Conservation (phyloP, 2,113 vertebrate species). For the Talpa occidentalis region DNA sequence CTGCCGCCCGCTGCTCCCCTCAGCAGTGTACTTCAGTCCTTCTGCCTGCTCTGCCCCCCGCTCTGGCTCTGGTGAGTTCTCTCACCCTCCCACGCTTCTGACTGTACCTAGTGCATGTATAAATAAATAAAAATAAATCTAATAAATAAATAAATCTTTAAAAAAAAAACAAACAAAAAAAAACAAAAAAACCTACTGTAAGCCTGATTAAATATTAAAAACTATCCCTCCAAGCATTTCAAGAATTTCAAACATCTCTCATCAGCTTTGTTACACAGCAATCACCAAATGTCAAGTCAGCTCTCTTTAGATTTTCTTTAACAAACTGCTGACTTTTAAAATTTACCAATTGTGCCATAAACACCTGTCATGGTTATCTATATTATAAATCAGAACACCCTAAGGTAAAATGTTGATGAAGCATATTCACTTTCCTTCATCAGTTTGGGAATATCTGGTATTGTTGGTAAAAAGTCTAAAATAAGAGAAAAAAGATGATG, state of each 20-base stretch:
- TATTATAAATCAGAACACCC: background rate
- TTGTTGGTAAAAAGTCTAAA: background rate
- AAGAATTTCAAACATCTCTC: constrained; percentile 20
- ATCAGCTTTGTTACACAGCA: background rate
- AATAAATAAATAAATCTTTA: too few species aligned
- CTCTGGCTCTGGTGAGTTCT: too few species aligned
- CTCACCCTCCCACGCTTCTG: too few species aligned
- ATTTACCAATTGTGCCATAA: background rate
- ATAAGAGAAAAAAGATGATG: background rate
- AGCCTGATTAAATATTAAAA: background rate
- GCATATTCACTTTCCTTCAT: background rate
- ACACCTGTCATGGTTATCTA: background rate
- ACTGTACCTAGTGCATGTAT: too few species aligned
- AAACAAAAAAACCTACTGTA: background rate
- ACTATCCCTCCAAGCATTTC: background rate
- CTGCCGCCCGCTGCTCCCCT: too few species aligned
- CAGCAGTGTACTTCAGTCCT: too few species aligned
- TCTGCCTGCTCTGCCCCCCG: too few species aligned
- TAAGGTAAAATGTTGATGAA: background rate
- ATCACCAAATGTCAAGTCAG: background rate
- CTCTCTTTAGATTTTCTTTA: background rate
- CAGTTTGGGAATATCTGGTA: background rate
- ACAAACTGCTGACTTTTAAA: background rate
- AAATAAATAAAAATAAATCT: too few species aligned
- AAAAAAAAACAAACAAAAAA: background rate